Evolutionary conservation across 2,888 invertebrate genomes (phyloP).

Genomic region (Anticlea derivata): DNA sequence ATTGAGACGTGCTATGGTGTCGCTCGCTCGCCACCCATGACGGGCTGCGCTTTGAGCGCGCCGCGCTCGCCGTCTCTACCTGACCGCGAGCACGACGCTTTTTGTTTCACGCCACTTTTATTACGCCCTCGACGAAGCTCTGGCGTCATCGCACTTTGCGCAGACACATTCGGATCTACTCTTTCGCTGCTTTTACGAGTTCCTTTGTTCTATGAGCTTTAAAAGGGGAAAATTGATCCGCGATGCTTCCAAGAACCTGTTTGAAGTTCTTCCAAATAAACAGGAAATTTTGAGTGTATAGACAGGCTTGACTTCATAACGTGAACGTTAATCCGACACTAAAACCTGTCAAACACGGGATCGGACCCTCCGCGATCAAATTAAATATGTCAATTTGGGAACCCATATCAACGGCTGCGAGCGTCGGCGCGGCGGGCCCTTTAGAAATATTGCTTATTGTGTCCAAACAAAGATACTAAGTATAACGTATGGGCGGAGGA

Average conservation of each 20-base stretch:
- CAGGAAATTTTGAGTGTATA: constrained; percentile 61
- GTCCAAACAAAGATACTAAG: constrained; percentile 85
- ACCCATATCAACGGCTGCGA: constrained; percentile 84
- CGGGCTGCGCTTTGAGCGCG: constrained; percentile 75
- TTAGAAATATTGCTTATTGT: constrained; percentile 84
- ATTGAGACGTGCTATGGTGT: constrained; percentile 84
- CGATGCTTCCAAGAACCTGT: constrained; percentile 55
- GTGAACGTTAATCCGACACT: constrained; percentile 81
- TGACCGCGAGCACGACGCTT: constrained; percentile 59
- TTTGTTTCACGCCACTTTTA: constrained; percentile 80
- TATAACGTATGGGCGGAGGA: constrained; percentile 84
- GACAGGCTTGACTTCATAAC: constrained; percentile 72
- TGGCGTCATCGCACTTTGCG: constrained; percentile 68
- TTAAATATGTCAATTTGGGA: constrained; percentile 84
- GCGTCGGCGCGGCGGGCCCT: constrained; percentile 77
- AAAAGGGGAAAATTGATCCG: constrained; percentile 75
- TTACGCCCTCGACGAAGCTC: constrained; percentile 71
- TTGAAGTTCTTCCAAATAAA: constrained; percentile 64
- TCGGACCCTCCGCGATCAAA: constrained; percentile 81
- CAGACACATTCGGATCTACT: constrained; percentile 77
- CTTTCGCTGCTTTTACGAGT: constrained; percentile 68
- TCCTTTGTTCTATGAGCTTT: constrained; percentile 70
- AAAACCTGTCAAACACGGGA: constrained; percentile 80
- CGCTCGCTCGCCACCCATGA: constrained; percentile 83
- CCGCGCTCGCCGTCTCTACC: constrained; percentile 49